A percentile compares a stretch with the other conserved stretches of the same genome.
These are phyloP conservation scores for Caiman crocodilus DNA, from an alignment of 2,797 vertebrate species.

Conservation along the genomic window DNA sequence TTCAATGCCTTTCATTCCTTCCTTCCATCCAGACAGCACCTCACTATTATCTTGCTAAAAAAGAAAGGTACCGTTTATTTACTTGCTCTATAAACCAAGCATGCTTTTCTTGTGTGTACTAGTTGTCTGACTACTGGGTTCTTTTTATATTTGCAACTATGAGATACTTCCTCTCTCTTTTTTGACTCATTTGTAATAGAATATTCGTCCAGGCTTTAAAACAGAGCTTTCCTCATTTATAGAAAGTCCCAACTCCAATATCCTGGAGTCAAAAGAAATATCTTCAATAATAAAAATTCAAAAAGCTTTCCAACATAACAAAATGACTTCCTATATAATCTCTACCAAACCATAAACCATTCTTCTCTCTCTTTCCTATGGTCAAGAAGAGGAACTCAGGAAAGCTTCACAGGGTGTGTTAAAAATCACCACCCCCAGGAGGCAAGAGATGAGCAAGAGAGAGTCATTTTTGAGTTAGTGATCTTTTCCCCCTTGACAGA, in stretches of 20 bases:
- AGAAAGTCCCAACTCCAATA: neutral
- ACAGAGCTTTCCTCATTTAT: neutral
- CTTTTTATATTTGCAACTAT: neutral
- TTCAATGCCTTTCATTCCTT: neutral
- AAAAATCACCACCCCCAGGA: neutral
- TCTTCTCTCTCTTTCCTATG: neutral
- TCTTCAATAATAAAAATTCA: neutral
- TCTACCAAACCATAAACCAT: neutral
- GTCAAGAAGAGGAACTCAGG: neutral
- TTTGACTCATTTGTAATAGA: neutral
- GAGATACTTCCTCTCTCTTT: neutral
- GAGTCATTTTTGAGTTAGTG: neutral
- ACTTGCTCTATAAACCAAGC: neutral
- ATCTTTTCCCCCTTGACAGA: no score
- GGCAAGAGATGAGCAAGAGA: neutral
- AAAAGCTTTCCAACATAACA: neutral
- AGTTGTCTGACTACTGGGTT: neutral
- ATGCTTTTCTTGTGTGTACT: neutral
- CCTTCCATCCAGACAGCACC: neutral
- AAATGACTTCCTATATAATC: neutral
- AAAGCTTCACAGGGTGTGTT: neutral
- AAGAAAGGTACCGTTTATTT: neutral
- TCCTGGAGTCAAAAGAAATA: neutral
- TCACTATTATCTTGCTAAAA: neutral
- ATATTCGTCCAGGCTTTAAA: neutral